These are phyloP conservation scores for Lutra lutra DNA, from an alignment of 2,797 vertebrate genomes.

Conservation along the genomic window DNA sequence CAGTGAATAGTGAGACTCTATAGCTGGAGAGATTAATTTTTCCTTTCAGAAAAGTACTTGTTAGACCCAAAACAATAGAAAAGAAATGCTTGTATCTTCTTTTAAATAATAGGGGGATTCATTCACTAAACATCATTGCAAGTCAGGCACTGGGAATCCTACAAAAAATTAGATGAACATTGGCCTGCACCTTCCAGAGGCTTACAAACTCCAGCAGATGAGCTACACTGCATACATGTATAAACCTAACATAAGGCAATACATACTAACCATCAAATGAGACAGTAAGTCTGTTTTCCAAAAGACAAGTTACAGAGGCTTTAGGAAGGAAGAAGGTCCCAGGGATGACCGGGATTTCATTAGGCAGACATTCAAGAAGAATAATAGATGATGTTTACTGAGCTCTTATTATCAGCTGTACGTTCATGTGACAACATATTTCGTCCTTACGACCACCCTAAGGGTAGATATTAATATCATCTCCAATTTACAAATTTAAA, in stretches of 20 bases:
- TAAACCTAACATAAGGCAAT: not conserved
- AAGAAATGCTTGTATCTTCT: conserved; percentile 16
- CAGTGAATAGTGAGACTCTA: not conserved
- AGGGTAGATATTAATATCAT: not conserved
- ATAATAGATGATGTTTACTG: not conserved
- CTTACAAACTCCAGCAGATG: not conserved
- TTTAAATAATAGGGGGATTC: conserved; percentile 2
- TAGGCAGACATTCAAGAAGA: not conserved
- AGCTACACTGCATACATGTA: not conserved
- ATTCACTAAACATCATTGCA: conserved; percentile 5
- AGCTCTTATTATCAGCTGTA: not conserved
- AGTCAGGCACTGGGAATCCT: not conserved
- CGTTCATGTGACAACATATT: conserved; percentile 19
- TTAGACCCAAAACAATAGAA: conserved; percentile 32
- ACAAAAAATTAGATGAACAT: not conserved
- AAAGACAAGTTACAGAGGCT: conserved; percentile 24
- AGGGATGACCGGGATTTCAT: not conserved
- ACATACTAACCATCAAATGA: not conserved
- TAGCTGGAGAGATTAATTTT: conserved; percentile 50
- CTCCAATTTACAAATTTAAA: not conserved
- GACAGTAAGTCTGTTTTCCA: not conserved
- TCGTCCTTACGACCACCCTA: not conserved
- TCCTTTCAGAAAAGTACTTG: conserved; percentile 46
- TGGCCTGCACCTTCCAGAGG: not conserved
- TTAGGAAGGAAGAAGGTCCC: not conserved